These are phyloP conservation scores for Zaprionus camerounensis DNA, from an alignment of 1,140 invertebrate genomes.

Conservation along the genomic window DNA sequence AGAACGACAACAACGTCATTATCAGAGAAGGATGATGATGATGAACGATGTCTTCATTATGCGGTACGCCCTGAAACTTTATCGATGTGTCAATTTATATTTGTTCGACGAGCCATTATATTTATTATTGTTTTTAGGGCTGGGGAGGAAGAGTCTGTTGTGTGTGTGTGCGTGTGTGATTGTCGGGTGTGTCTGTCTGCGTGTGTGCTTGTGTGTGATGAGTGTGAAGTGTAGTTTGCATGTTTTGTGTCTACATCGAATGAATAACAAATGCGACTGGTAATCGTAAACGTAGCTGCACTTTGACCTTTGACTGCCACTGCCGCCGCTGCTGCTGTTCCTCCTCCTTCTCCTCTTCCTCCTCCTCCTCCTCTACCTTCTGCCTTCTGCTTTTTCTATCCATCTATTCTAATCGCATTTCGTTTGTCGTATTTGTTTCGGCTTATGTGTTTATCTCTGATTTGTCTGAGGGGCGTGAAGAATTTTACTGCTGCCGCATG, in stretches of 20 bases:
- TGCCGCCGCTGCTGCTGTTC: background rate
- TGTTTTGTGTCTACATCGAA: constrained; percentile 50
- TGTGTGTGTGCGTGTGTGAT: constrained; percentile 12
- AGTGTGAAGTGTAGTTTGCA: constrained; percentile 53
- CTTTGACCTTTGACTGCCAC: constrained; percentile 48
- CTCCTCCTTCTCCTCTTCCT: background rate
- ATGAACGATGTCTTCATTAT: constrained; percentile 38
- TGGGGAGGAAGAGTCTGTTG: background rate
- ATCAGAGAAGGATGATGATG: constrained; percentile 8
- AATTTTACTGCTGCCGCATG: constrained; percentile 36
- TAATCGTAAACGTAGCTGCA: constrained; percentile 54
- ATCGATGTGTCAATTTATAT: constrained; percentile 59
- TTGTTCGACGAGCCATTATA: constrained; percentile 56
- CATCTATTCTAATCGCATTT: constrained; percentile 37
- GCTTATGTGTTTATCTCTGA: constrained; percentile 32
- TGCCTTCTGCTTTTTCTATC: background rate
- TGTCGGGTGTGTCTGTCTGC: constrained; percentile 1
- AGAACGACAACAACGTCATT: background rate
- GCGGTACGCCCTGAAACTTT: constrained; percentile 46
- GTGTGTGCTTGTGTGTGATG: constrained; percentile 4
- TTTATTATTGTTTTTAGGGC: constrained; percentile 31
- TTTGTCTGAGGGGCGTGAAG: constrained; percentile 45
- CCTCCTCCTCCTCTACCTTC: too few relatives aligned
- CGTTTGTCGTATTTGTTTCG: constrained; percentile 34
- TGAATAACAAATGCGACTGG: constrained; percentile 55